Percentiles rank a stretch among this genome's conserved stretches.
Conservation (phyloP, 2,888 invertebrate species). For the Drosophila pegasa region DNA sequence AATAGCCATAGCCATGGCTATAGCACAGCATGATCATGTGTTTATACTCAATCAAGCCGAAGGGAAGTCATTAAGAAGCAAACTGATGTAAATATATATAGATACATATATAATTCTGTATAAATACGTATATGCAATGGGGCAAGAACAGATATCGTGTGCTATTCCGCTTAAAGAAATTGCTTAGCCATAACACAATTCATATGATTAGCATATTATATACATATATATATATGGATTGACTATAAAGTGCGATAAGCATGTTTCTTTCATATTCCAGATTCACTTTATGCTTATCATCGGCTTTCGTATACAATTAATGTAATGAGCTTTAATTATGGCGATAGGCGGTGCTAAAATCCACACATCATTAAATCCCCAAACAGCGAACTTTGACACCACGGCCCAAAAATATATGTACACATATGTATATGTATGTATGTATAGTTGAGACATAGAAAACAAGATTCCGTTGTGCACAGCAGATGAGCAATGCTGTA, state of each 20-base stretch:
- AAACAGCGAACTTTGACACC: slow-evolving; percentile 64
- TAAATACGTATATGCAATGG: background rate
- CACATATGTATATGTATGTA: background rate
- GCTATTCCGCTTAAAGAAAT: background rate
- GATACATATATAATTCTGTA: background rate
- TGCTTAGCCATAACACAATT: background rate
- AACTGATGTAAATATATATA: slow-evolving; percentile 33
- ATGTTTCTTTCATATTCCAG: background rate
- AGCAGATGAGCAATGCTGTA: slow-evolving; percentile 24
- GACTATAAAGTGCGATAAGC: slow-evolving; percentile 12
- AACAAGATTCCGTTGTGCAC: slow-evolving; percentile 21
- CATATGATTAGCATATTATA: too few species aligned
- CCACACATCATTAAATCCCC: slow-evolving; percentile 54
- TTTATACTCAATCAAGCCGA: slow-evolving; percentile 39
- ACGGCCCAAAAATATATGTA: slow-evolving; percentile 28
- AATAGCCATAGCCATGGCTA: slow-evolving; percentile 7
- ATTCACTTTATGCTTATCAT: slow-evolving; percentile 26
- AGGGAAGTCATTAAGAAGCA: slow-evolving; percentile 37
- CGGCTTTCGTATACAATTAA: slow-evolving; percentile 38
- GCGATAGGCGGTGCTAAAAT: slow-evolving; percentile 46
- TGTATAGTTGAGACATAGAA: slow-evolving; percentile 1
- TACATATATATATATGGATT: background rate
- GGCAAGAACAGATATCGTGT: background rate
- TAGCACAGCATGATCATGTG: slow-evolving; percentile 45
- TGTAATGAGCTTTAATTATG: slow-evolving; percentile 64